phyloP scores from a whole-genome alignment of 2,113 vertebrate genomes.

The Mesembrinibis cayennensis region DNA sequence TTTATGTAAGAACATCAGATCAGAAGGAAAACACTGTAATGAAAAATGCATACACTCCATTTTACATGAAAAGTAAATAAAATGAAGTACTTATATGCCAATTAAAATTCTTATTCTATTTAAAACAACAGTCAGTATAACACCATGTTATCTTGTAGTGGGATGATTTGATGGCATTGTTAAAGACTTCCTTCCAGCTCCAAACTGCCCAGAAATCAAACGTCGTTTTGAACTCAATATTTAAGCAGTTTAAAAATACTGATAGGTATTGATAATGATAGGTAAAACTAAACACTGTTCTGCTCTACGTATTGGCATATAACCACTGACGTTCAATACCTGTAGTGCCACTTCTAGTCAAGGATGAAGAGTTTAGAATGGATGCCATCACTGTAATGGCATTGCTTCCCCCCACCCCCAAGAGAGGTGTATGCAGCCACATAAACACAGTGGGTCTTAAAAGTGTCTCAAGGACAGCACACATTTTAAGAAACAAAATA shows the following conservation, averaged over 20 bases:
- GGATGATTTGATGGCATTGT: not conserved
- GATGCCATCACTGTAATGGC: not conserved
- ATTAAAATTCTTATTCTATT: not conserved
- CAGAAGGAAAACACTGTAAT: not conserved
- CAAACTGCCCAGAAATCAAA: not conserved
- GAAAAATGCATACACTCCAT: not conserved
- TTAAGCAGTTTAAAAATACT: not conserved
- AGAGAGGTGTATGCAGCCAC: not conserved
- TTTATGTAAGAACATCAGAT: not conserved
- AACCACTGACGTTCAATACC: not conserved
- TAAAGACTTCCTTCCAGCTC: not conserved
- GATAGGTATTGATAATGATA: not conserved
- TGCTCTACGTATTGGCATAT: not conserved
- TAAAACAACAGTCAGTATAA: not conserved
- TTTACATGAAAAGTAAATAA: not conserved
- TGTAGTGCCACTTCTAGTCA: not conserved
- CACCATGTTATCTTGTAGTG: not conserved
- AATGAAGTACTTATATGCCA: not conserved
- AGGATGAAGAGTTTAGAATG: not conserved
- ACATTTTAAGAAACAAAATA: not conserved
- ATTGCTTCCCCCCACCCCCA: not conserved
- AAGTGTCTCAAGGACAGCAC: not conserved
- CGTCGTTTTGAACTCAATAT: not conserved
- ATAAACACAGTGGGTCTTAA: not conserved
- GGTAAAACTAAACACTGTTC: not conserved